Evolutionary conservation across 2,797 vertebrate species (phyloP).

Genomic region (Argentina silus): DNA sequence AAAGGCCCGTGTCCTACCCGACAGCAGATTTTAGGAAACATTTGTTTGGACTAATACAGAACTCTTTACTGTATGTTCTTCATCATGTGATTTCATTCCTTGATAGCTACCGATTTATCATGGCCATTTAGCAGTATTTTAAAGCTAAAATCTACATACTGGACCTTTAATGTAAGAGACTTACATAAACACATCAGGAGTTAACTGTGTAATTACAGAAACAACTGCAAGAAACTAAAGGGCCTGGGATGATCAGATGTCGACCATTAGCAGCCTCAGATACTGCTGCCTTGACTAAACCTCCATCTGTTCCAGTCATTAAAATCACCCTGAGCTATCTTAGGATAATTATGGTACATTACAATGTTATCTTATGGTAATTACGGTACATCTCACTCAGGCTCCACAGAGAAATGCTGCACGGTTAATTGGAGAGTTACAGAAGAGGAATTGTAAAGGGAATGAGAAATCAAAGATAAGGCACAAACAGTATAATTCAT

Average conservation of each 20-base stretch:
- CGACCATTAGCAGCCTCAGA: background rate
- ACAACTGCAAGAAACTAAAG: background rate
- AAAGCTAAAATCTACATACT: too few relatives aligned
- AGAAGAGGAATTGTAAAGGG: background rate
- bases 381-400: background rate
- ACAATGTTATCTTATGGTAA: constrained; percentile 1
- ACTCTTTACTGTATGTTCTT: too few relatives aligned
- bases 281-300: background rate
- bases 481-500: background rate
- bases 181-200: background rate
- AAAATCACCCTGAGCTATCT: constrained; percentile 3
- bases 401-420: background rate
- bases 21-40: too few relatives aligned
- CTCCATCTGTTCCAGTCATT: constrained; percentile 13
- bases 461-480: background rate
- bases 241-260: background rate
- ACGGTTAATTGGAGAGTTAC: background rate
- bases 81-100: too few relatives aligned
- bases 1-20: too few relatives aligned
- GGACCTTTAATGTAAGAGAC: too few relatives aligned
- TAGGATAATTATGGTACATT: constrained; percentile 5
- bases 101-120: too few relatives aligned
- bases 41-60: too few relatives aligned
- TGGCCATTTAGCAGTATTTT: too few relatives aligned
- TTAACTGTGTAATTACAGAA: background rate